Evolutionary conservation across 2,797 vertebrate genomes (phyloP).

Genomic region (Micromesistius poutassou): DNA sequence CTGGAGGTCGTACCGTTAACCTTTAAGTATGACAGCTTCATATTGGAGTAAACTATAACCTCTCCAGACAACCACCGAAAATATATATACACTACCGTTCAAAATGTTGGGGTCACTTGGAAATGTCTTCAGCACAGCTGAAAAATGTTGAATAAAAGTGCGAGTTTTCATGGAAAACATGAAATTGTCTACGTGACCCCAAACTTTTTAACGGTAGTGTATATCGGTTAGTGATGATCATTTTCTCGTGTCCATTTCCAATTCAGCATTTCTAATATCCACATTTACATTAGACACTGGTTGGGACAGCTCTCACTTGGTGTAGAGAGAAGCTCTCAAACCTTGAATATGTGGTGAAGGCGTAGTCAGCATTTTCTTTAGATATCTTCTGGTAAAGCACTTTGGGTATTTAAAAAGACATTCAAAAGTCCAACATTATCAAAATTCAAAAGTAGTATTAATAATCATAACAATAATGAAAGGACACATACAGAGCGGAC

Average conservation of each 20-base stretch:
- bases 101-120: too few species aligned
- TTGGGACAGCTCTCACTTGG: neutral
- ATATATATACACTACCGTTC: too few species aligned
- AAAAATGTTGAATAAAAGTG: too few species aligned
- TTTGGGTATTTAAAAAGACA: too few species aligned
- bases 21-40: neutral
- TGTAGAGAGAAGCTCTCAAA: neutral
- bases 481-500: neutral
- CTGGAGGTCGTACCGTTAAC: constrained; percentile 36
- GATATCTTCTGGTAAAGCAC: too few species aligned
- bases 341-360: neutral
- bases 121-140: too few species aligned
- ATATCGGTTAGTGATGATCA: too few species aligned
- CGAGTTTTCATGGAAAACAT: too few species aligned
- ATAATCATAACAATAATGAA: neutral
- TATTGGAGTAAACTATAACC: neutral
- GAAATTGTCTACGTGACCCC: too few species aligned
- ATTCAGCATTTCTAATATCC: neutral
- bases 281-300: neutral
- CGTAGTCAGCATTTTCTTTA: neutral
- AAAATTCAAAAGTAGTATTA: neutral
- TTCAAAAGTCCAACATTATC: too few species aligned
- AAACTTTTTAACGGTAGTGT: too few species aligned
- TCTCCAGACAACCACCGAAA: neutral
- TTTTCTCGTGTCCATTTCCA: neutral